Base-by-base conservation (phyloP, 2,888 invertebrate species). In the Acanthacorydalis orientalis region DNA sequence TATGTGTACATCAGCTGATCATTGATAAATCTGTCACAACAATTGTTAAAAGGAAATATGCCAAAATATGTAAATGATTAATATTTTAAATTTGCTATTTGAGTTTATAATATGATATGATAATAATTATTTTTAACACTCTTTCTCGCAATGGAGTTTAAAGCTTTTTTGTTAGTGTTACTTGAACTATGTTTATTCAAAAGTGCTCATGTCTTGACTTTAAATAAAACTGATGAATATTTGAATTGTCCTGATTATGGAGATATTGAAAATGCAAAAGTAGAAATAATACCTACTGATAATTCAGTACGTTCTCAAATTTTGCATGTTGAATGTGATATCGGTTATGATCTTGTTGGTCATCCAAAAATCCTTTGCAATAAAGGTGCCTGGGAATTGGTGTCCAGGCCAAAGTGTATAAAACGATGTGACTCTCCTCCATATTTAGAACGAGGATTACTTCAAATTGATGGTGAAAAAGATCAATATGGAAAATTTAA, bases 311-410 rank as follows among this genome's bases (percentile, higher is more conserved):
- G 31, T 31, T 46, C 12, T 46, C 39, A 46, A 39, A 44, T 49
- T 10, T 48, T 55, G 10, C 54, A 52, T 40, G 57, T 65, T 31
- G 55, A 56, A 47, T 66, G 66, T 51, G 49, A 58, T 14, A 49
- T 53, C 12, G 63, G 62, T 2, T 64, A 57, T 51, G 62, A 64
- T 53, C 54, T 67, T 40, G 53, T 59, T 43, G 65, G 64, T 15
- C 56, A 58, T 32, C 54, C 59, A n/a, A 59, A 60, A 52, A 55
- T 64, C 46, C 52, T 57, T 23, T 67, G 67, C 49, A 53, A 57
- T 16, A 55, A 63, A 49, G 63, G 64, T 7, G 53, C 55, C 41
- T 67, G 67, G 67, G 59, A 62, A 23, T 52, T 55, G 8, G 46
- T 50, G 8, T 49, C 50, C 2, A 44, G 51, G 43, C 59, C 59